Evolutionary conservation across 2,113 vertebrate species (phyloP).

Genomic region (Verasper variegatus): DNA sequence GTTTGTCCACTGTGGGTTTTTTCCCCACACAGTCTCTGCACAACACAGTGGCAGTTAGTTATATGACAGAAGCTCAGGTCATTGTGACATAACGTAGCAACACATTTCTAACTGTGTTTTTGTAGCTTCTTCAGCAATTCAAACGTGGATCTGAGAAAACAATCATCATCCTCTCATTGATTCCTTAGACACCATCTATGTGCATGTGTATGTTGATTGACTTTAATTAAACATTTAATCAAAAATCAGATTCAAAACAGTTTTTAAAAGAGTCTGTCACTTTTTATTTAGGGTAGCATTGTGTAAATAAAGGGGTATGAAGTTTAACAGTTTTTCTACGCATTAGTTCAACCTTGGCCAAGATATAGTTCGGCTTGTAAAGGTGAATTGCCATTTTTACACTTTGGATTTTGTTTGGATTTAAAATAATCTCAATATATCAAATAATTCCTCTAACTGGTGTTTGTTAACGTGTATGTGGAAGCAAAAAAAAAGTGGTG

Average conservation of each 20-base stretch:
- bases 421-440: not conserved
- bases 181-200: not conserved
- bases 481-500: constrained; percentile 1
- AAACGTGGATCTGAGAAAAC: not conserved
- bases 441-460: not conserved
- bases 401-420: not conserved
- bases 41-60: constrained; percentile 42
- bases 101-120: constrained; percentile 20
- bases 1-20: constrained; percentile 50
- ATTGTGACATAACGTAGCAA: constrained; percentile 34
- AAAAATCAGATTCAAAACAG: constrained; percentile 8
- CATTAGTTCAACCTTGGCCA: not conserved
- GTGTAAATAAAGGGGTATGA: not conserved
- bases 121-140: not conserved
- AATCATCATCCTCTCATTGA: not conserved
- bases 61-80: constrained; percentile 25
- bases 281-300: constrained; percentile 4
- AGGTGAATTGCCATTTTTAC: not conserved
- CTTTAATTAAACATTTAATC: not conserved
- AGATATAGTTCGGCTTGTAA: not conserved
- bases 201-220: not conserved
- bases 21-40: constrained; percentile 55
- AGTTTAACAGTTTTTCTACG: not conserved
- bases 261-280: constrained; percentile 32
- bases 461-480: not conserved